Evolutionary conservation across 2,113 vertebrate species (phyloP).

Genomic region (Otis tarda): DNA sequence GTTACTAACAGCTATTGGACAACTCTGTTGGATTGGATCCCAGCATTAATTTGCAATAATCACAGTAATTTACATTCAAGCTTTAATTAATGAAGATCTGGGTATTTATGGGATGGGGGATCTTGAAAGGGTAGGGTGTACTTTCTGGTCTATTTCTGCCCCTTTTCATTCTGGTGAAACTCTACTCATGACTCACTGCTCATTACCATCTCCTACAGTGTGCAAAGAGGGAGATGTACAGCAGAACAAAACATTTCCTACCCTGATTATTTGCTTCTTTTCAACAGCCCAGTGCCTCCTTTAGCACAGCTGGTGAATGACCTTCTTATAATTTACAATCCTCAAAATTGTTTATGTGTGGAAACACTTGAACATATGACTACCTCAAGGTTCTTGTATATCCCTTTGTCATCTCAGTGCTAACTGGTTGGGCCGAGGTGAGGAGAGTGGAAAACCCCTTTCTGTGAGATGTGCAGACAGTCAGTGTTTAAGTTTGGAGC

Average conservation of each 20-base stretch:
- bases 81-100: background rate
- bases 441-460: background rate
- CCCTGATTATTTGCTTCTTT: background rate
- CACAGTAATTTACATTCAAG: slow-evolving; percentile 22
- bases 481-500: background rate
- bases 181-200: slow-evolving; percentile 27
- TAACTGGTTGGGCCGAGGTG: background rate
- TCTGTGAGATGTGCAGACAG: background rate
- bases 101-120: background rate
- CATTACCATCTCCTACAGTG: background rate
- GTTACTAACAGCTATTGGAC: background rate
- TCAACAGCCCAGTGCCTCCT: background rate
- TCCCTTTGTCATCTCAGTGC: background rate
- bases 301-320: background rate
- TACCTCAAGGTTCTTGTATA: background rate
- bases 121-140: background rate
- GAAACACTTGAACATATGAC: background rate
- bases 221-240: background rate
- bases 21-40: background rate
- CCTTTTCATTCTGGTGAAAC: background rate
- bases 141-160: slow-evolving; percentile 22
- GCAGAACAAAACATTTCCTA: background rate
- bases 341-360: background rate
- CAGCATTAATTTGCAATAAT: slow-evolving; percentile 30
- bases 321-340: background rate